Evolutionary conservation across 2,797 vertebrate species (phyloP).

Genomic region (Gymnothorax javanicus): DNA sequence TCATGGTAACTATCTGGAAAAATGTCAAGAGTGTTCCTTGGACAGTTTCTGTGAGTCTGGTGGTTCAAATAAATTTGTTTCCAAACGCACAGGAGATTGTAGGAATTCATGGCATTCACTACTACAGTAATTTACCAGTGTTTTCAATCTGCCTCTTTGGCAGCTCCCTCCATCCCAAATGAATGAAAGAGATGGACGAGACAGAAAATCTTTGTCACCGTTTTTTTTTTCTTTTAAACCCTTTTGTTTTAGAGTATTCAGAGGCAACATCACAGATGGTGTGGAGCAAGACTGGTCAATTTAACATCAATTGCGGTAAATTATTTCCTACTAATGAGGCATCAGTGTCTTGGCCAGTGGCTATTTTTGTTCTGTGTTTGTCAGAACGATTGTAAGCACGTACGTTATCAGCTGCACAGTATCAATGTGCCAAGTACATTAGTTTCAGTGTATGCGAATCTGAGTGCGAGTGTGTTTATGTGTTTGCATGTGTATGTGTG

Average conservation of each 20-base stretch:
- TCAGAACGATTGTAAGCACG: neutral
- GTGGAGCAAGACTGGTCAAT: neutral
- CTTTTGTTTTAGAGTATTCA: neutral
- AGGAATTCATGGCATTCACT: neutral
- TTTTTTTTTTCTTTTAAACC: neutral
- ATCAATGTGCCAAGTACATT: neutral
- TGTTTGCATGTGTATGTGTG: neutral
- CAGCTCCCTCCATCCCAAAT: neutral
- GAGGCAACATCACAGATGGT: constrained; percentile 4
- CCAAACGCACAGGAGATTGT: neutral
- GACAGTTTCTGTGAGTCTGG: neutral
- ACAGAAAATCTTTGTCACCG: neutral
- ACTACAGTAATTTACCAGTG: neutral
- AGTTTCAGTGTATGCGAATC: too few relatives aligned
- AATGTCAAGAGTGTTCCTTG: neutral
- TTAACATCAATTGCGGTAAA: neutral
- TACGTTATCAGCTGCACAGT: neutral
- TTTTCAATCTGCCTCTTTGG: neutral
- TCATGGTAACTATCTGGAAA: neutral
- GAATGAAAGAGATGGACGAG: neutral
- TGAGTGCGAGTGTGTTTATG: too few relatives aligned
- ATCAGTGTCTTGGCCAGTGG: neutral
- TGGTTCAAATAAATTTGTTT: neutral
- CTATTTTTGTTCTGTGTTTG: neutral
- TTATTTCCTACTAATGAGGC: neutral